A percentile compares a stretch with the other conserved stretches of the same genome.
These are phyloP conservation scores for Coremacera marginata DNA, from an alignment of 2,888 invertebrate species.

Conservation along the genomic window DNA sequence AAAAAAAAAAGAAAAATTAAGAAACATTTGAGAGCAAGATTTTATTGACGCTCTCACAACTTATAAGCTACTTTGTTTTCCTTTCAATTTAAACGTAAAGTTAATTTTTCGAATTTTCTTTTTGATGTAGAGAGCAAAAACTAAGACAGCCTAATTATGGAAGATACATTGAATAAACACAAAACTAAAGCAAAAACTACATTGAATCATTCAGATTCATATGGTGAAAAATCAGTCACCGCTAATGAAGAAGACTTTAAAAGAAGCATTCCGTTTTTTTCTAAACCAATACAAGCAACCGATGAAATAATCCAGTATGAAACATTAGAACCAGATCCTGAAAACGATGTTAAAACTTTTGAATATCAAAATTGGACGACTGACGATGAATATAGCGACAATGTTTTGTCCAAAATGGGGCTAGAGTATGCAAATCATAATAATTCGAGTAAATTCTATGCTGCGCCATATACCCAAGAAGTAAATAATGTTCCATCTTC, in stretches of 20 bases:
- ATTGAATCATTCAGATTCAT: conserved; percentile 39
- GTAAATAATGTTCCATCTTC: neutral
- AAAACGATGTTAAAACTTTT: neutral
- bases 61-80: neutral
- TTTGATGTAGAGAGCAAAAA: neutral
- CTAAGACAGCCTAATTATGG: neutral
- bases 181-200: neutral
- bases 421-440: conserved; percentile 20
- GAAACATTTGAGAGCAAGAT: too few species aligned
- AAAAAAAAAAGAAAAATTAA: neutral
- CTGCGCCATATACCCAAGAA: neutral
- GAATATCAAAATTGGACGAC: neutral
- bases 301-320: neutral
- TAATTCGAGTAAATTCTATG: conserved; percentile 25
- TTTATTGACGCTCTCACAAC: neutral
- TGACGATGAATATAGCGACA: neutral
- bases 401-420: neutral
- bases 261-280: conserved; percentile 55
- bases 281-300: neutral
- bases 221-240: conserved; percentile 37
- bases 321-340: neutral
- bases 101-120: too few species aligned
- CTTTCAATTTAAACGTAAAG: too few species aligned
- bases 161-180: neutral
- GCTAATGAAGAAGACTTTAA: conserved; percentile 55